phyloP scores from a whole-genome alignment of 2,113 vertebrate species.

The Gallinago media region DNA sequence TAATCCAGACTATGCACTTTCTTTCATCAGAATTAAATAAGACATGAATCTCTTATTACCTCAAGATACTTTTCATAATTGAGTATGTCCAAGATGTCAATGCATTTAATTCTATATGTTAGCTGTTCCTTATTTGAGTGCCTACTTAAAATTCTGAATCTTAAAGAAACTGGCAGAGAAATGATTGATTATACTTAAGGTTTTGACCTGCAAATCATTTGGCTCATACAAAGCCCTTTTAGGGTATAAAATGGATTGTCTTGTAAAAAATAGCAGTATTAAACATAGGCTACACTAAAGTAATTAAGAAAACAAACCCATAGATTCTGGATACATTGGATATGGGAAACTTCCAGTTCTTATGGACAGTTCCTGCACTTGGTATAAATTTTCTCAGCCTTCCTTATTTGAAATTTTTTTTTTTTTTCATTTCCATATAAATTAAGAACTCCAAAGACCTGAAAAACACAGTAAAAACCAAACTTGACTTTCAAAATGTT shows the following conservation, averaged over 20 bases:
- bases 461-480: background rate
- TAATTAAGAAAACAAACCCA: background rate
- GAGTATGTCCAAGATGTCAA: background rate
- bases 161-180: background rate
- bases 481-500: background rate
- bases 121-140: background rate
- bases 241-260: background rate
- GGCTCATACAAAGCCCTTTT: background rate
- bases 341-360: background rate
- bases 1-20: background rate
- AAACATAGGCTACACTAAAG: background rate
- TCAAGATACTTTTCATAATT: background rate
- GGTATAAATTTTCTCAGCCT: background rate
- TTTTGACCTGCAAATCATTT: background rate
- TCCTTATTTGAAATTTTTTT: background rate
- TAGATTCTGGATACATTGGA: background rate
- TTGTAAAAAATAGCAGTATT: background rate
- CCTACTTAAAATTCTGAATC: background rate
- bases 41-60: background rate
- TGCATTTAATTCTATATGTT: background rate
- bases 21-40: background rate
- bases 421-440: background rate
- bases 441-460: background rate
- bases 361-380: background rate
- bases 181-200: background rate